These are phyloP conservation scores for Ceratitis capitata DNA, from an alignment of 1,140 invertebrate species.

Conservation along the genomic window DNA sequence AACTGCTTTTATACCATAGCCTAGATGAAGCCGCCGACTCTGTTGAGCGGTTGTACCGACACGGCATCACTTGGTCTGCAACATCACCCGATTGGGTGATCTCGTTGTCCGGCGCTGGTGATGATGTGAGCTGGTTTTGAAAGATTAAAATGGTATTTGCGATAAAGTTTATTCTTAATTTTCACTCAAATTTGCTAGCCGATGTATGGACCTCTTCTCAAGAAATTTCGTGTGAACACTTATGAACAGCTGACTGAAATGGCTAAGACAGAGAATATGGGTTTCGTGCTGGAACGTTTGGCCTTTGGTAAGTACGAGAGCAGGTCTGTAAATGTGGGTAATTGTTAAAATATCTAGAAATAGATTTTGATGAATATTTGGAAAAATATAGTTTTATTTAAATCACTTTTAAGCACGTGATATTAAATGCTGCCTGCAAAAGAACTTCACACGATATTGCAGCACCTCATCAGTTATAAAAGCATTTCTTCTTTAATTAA, in stretches of 20 bases:
- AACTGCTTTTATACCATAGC: conserved; percentile 41
- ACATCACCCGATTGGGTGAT: conserved; percentile 53
- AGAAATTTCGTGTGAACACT: conserved; percentile 48
- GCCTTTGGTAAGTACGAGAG: conserved; percentile 46
- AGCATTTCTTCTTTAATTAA: too few relatives aligned
- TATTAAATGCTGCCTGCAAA: too few relatives aligned
- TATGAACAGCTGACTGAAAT: conserved; percentile 45
- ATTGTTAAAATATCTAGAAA: too few relatives aligned
- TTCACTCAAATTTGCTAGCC: conserved; percentile 44
- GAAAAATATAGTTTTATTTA: too few relatives aligned
- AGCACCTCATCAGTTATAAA: too few relatives aligned
- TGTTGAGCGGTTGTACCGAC: conserved; percentile 50
- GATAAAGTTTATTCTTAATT: neutral
- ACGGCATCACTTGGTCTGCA: conserved; percentile 54
- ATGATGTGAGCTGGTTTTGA: conserved; percentile 47
- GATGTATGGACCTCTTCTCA: conserved; percentile 46
- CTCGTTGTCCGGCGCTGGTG: conserved; percentile 43
- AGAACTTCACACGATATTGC: too few relatives aligned
- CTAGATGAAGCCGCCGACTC: conserved; percentile 59
- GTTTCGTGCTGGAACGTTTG: conserved; percentile 56
- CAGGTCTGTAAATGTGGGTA: too few relatives aligned
- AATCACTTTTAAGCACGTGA: too few relatives aligned
- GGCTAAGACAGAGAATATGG: conserved; percentile 55
- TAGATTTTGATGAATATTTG: too few relatives aligned
- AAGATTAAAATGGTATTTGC: neutral